phyloP scores from a whole-genome alignment of 2,888 invertebrate genomes.

The Nymphalis urticae region DNA sequence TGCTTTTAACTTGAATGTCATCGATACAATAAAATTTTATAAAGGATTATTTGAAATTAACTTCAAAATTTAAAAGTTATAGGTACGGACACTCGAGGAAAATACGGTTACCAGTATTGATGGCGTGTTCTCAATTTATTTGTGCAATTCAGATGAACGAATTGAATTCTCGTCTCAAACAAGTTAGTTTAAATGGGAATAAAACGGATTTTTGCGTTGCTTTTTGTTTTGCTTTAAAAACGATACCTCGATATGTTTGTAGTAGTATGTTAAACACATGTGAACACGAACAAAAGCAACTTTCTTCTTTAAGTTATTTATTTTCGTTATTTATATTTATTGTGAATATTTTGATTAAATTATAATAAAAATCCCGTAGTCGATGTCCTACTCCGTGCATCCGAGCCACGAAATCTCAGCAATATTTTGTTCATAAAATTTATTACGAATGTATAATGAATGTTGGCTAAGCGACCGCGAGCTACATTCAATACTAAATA shows the following conservation, averaged over 20 bases:
- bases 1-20: not conserved
- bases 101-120: too few relatives aligned
- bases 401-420: not conserved
- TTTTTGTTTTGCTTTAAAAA: too few relatives aligned
- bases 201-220: too few relatives aligned
- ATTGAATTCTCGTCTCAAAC: too few relatives aligned
- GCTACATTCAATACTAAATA: not conserved
- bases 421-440: conserved; percentile 4
- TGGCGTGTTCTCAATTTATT: too few relatives aligned
- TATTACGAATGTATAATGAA: conserved; percentile 25
- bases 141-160: too few relatives aligned
- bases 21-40: not conserved
- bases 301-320: too few relatives aligned
- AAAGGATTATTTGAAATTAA: not conserved
- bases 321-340: not conserved
- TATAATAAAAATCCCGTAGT: conserved; percentile 1
- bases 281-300: too few relatives aligned
- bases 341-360: conserved; percentile 2
- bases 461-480: not conserved
- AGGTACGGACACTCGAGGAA: too few relatives aligned
- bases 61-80: not conserved
- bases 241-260: too few relatives aligned
- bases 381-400: not conserved
- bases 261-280: too few relatives aligned
- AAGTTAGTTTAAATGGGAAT: too few relatives aligned